Percentiles rank a stretch among this genome's conserved stretches.
phyloP scores from a whole-genome alignment of 2,113 vertebrate species.

The Centrocercus urophasianus region DNA sequence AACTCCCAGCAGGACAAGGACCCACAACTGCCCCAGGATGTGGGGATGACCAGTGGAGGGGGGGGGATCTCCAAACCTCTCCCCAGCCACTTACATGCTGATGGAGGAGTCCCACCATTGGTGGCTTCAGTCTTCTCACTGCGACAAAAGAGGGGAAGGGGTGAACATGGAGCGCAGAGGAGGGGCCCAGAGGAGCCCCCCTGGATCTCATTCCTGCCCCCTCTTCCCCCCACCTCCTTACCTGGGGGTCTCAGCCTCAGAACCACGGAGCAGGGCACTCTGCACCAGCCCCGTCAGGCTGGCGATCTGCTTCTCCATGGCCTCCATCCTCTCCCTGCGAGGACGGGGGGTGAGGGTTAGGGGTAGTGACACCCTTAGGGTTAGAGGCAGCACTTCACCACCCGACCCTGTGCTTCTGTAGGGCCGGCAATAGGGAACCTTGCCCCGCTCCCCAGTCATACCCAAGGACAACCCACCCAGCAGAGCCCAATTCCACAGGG shows the following conservation, averaged over 20 bases:
- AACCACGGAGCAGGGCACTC: slow-evolving; percentile 92
- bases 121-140: slow-evolving; percentile 95
- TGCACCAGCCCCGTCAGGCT: slow-evolving; percentile 97
- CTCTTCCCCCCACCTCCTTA: slow-evolving; percentile 63
- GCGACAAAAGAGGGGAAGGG: slow-evolving; percentile 24
- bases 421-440: fast-evolving
- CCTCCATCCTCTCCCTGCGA: slow-evolving; percentile 93
- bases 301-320: slow-evolving; percentile 99
- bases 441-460: fast-evolving
- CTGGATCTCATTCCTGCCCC: fast-evolving
- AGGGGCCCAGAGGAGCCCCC: neutral
- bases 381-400: neutral
- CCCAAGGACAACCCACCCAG: fast-evolving
- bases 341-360: neutral
- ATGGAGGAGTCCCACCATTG: slow-evolving; percentile 87
- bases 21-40: fast-evolving
- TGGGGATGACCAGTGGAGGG: neutral
- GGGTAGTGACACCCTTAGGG: too few species aligned
- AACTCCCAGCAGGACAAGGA: neutral
- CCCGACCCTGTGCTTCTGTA: fast-evolving
- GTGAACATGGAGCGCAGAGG: fast-evolving
- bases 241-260: slow-evolving; percentile 92
- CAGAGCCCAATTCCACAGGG: fast-evolving
- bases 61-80: neutral
- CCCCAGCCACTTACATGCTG: slow-evolving; percentile 74